These are phyloP conservation scores for Alouatta palliata DNA, from an alignment of 2,113 vertebrate species.

Conservation along the genomic window DNA sequence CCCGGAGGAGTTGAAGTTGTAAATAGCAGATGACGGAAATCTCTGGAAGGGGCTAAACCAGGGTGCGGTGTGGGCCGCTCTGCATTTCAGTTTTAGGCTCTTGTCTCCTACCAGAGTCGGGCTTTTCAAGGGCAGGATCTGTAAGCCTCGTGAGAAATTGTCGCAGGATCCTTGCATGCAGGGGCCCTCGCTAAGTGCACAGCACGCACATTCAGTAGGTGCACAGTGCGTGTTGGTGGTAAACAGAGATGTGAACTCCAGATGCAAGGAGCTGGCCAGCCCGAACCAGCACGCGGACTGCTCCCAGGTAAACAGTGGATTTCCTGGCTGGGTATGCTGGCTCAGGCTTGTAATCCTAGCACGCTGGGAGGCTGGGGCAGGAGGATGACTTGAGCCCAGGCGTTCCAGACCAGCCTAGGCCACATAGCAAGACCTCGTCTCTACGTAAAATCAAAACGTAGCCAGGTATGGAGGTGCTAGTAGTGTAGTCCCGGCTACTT, in stretches of 20 bases:
- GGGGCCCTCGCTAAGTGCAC: neutral
- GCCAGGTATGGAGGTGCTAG: no score
- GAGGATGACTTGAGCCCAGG: no score
- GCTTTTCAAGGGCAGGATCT: neutral
- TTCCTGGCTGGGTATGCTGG: neutral
- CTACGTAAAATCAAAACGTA: no score
- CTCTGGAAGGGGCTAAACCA: no score
- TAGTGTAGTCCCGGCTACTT: no score
- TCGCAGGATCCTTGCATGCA: neutral
- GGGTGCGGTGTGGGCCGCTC: neutral
- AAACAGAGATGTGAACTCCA: neutral
- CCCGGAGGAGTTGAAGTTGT: neutral
- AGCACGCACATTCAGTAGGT: neutral
- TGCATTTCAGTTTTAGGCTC: neutral
- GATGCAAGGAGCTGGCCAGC: neutral
- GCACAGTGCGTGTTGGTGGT: accelerated
- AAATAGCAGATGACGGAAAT: neutral
- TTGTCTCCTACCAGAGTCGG: neutral
- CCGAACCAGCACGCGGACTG: accelerated
- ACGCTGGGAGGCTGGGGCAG: no score
- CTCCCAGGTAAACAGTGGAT: neutral
- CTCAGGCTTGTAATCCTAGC: no score
- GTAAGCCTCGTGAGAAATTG: neutral
- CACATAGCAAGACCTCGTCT: no score
- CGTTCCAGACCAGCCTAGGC: no score